Conservation (phyloP, 37 sponge, comb jelly and placozoan genomes). For the Theonella swinhoei region DNA sequence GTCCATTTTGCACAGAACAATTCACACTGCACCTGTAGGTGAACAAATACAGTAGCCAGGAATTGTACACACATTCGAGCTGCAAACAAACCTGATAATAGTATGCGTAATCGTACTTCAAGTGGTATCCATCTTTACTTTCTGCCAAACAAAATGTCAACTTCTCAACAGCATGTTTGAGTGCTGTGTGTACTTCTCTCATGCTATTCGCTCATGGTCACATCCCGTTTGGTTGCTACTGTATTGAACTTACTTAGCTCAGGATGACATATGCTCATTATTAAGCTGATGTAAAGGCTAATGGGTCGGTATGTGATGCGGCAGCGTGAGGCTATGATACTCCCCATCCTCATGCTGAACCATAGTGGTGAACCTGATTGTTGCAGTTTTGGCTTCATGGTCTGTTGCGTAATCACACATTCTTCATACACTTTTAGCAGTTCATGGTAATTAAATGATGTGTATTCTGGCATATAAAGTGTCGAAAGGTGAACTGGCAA, state of each 20-base stretch:
- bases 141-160: conserved; percentile 34
- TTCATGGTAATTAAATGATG: conserved; percentile 4
- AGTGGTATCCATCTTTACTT: not conserved
- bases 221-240: conserved; percentile 57
- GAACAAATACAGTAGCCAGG: not conserved
- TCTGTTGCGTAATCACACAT: not conserved
- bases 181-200: conserved; percentile 7
- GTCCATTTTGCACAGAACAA: conserved; percentile 7
- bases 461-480: conserved; percentile 25
- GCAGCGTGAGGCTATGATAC: conserved; percentile 59
- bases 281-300: conserved; percentile 48
- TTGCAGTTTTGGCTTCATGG: conserved; percentile 14
- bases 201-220: conserved; percentile 53
- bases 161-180: conserved; percentile 8
- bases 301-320: conserved; percentile 6
- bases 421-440: conserved; percentile 13
- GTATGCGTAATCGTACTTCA: conserved; percentile 21
- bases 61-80: not conserved
- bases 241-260: conserved; percentile 36
- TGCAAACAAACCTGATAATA: conserved; percentile 41
- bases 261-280: conserved; percentile 71
- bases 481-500: conserved; percentile 19
- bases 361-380: conserved; percentile 49
- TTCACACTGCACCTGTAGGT: conserved; percentile 47
- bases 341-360: conserved; percentile 59